phyloP scores from a whole-genome alignment of 2,888 invertebrate genomes.

The Ichneumoninae sp. region DNA sequence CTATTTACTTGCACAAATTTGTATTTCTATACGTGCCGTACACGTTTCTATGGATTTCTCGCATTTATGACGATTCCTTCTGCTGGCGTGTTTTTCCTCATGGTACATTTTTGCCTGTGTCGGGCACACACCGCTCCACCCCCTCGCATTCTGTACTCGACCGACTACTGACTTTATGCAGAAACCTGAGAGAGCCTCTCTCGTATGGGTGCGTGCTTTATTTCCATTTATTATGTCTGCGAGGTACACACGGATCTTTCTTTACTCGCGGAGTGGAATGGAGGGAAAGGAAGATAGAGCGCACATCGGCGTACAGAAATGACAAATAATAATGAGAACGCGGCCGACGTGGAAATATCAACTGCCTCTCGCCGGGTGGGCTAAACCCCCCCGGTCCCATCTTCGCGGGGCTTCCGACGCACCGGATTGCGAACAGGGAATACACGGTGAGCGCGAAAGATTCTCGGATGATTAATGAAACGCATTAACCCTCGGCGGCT shows the following conservation, averaged over 20 bases:
- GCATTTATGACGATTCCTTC: conserved; percentile 24
- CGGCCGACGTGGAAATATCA: conserved; percentile 70
- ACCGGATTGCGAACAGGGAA: conserved; percentile 42
- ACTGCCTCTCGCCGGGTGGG: conserved; percentile 54
- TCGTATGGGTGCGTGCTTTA: conserved; percentile 26
- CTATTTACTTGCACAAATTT: conserved; percentile 51
- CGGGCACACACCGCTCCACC: not conserved
- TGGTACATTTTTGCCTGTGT: not conserved
- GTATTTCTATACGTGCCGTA: conserved; percentile 37
- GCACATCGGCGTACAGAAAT: conserved; percentile 66
- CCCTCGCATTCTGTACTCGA: not conserved
- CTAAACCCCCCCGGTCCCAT: conserved; percentile 16
- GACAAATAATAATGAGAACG: conserved; percentile 80
- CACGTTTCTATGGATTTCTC: conserved; percentile 41
- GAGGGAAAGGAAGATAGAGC: conserved; percentile 30
- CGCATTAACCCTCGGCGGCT: conserved; percentile 74
- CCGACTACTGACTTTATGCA: conserved; percentile 29
- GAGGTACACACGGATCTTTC: conserved; percentile 25
- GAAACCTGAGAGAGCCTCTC: not conserved
- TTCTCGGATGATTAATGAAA: conserved; percentile 79
- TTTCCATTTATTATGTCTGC: conserved; percentile 45
- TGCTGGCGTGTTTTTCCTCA: conserved; percentile 27
- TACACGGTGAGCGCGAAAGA: conserved; percentile 59
- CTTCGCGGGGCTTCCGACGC: conserved; percentile 42
- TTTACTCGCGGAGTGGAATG: not conserved